phyloP scores from a whole-genome alignment of 2,797 vertebrate species.

The Urosaurus nigricauda region DNA sequence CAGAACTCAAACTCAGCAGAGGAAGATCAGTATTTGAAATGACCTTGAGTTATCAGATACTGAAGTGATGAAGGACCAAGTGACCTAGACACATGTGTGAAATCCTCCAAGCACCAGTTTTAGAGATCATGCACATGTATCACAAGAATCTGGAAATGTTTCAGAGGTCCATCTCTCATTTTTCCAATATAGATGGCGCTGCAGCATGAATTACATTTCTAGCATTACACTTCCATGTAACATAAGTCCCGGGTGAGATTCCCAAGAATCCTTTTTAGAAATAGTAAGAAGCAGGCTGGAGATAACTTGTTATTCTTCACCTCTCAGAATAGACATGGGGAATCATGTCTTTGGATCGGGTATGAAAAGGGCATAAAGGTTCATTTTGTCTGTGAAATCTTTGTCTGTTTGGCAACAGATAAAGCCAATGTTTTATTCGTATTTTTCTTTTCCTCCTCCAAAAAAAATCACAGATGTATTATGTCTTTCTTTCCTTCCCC shows the following conservation, averaged over 20 bases:
- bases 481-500: too few relatives aligned
- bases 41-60: background rate
- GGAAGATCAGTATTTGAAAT: background rate
- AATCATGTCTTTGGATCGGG: background rate
- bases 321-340: constrained; percentile 10
- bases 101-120: background rate
- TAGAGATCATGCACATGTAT: background rate
- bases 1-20: background rate
- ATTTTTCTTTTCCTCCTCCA: background rate
- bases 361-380: background rate
- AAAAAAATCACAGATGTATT: too few relatives aligned
- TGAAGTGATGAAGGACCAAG: background rate
- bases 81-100: constrained; percentile 3
- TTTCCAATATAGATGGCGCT: constrained; percentile 7
- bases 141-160: constrained; percentile 24
- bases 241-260: constrained; percentile 7
- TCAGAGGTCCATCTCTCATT: background rate
- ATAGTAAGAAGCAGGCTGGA: background rate
- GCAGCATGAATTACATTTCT: background rate
- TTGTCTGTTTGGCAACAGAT: background rate
- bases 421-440: background rate
- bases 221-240: constrained; percentile 14
- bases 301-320: constrained; percentile 31
- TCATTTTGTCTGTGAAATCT: background rate
- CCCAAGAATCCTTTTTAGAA: constrained; percentile 5